Percentiles rank a stretch among this genome's conserved stretches.
Conservation (phyloP, 2,888 invertebrate species). For the Drosophila quinaria region DNA sequence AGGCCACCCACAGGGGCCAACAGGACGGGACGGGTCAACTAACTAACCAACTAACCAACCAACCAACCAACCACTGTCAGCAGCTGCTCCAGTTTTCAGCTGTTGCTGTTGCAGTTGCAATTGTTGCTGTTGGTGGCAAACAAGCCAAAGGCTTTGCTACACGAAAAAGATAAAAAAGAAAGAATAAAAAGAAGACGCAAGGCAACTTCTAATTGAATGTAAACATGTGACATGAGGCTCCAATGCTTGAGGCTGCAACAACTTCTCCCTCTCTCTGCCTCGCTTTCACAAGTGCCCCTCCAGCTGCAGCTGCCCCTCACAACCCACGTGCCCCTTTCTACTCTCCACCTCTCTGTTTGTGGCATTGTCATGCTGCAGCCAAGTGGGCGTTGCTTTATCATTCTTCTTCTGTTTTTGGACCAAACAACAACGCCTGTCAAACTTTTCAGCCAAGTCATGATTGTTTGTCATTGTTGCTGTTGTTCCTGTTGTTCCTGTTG, state of each 20-base stretch:
- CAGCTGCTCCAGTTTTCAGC: conserved; percentile 61
- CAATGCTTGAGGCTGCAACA: conserved; percentile 27
- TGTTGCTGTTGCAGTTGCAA: conserved; percentile 21
- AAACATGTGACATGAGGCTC: conserved; percentile 65
- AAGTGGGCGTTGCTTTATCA: conserved; percentile 51
- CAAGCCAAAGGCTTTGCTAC: conserved; percentile 49
- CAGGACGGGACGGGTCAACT: background rate
- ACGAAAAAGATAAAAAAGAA: conserved; percentile 5
- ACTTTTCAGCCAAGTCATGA: conserved; percentile 59
- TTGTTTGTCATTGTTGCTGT: conserved; percentile 45
- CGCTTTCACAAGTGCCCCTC: no score
- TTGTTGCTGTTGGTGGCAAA: conserved; percentile 49
- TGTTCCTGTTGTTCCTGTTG: conserved; percentile 24
- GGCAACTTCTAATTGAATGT: conserved; percentile 77
- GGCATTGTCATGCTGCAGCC: conserved; percentile 39
- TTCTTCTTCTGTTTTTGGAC: conserved; percentile 24
- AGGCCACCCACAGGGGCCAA: conserved; percentile 58
- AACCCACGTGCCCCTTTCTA: background rate
- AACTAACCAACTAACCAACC: no score
- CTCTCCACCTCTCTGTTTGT: conserved; percentile 2
- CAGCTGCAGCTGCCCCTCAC: background rate
- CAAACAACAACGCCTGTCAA: conserved; percentile 49
- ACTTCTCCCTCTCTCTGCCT: background rate
- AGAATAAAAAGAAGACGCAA: background rate
- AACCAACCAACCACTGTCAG: conserved; percentile 5